Evolutionary conservation across 2,797 vertebrate genomes (phyloP).

Genomic region (Pteropus rufus): DNA sequence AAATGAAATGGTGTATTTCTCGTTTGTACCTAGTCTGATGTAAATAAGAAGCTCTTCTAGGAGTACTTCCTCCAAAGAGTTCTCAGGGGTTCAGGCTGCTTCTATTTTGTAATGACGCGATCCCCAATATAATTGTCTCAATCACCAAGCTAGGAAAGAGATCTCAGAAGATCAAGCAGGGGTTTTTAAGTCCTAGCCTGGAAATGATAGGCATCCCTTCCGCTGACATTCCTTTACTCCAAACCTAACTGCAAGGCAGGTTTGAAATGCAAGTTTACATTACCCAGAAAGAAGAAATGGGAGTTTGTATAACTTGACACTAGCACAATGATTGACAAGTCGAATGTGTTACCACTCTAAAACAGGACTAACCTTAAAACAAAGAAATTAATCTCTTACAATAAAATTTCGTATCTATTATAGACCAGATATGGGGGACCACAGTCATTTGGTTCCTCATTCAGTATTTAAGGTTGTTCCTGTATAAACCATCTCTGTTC

Average conservation of each 20-base stretch:
- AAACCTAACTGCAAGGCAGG: not conserved
- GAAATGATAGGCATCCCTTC: not conserved
- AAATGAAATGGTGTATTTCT: not conserved
- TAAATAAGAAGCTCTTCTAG: not conserved
- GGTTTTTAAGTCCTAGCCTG: not conserved
- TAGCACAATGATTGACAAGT: not conserved
- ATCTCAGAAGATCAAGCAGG: not conserved
- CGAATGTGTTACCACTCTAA: not conserved
- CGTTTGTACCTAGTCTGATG: not conserved
- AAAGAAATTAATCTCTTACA: not conserved
- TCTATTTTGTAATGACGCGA: not conserved
- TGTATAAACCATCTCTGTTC: not conserved
- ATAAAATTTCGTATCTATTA: not conserved
- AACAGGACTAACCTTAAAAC: not conserved
- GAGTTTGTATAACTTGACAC: not conserved
- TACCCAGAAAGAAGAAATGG: not conserved
- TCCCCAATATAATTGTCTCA: not conserved
- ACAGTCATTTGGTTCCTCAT: not conserved
- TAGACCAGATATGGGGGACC: not conserved
- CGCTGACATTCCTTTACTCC: not conserved
- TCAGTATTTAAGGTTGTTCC: not conserved
- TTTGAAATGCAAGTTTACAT: not conserved
- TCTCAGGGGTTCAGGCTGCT: not conserved
- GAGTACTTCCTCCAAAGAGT: not conserved
- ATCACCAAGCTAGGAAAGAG: not conserved